phyloP scores from a whole-genome alignment of 2,797 vertebrate species.

The Dermochelys coriacea region DNA sequence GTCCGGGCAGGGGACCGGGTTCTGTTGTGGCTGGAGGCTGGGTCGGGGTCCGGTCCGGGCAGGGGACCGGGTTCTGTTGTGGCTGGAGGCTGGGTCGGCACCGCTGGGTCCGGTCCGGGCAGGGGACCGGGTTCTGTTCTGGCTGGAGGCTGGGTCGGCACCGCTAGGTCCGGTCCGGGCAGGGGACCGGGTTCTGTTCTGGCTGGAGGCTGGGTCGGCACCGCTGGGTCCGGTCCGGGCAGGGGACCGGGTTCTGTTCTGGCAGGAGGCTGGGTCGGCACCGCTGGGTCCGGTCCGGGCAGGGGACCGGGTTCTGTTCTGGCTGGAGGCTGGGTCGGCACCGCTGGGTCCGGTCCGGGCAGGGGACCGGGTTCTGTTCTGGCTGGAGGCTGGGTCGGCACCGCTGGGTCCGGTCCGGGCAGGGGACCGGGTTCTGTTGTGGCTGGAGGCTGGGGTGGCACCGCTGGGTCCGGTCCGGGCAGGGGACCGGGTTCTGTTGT shows the following conservation, averaged over 20 bases:
- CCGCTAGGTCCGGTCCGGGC: too few species aligned
- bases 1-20: too few species aligned
- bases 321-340: not conserved
- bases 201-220: not conserved
- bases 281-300: not conserved
- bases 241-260: too few species aligned
- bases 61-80: too few species aligned
- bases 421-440: too few species aligned
- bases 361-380: too few species aligned
- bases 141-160: not conserved
- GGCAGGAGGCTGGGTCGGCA: not conserved
- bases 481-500: not conserved
- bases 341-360: too few species aligned
- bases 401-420: too few species aligned
- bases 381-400: not conserved
- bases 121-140: not conserved
- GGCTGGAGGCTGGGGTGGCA: not conserved
- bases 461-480: not conserved
- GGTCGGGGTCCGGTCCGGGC: too few species aligned
- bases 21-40: not conserved
- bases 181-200: too few species aligned
- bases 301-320: not conserved
- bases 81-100: not conserved
- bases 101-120: not conserved
- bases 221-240: too few species aligned